Evolutionary conservation across 2,113 vertebrate species (phyloP).

Genomic region (Sminthopsis crassicaudata): DNA sequence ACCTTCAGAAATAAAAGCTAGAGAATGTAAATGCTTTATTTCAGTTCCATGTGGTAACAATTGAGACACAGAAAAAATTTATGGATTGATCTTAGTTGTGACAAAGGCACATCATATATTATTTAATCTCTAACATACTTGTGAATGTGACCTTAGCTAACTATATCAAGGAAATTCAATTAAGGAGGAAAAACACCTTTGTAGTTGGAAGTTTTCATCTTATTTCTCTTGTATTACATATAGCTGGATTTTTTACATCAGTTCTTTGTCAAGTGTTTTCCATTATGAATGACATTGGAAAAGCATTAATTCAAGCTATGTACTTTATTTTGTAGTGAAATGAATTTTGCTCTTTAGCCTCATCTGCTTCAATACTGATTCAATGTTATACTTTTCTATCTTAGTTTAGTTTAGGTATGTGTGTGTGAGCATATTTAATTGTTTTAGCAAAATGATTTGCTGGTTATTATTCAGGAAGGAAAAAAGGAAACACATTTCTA

Average conservation of each 20-base stretch:
- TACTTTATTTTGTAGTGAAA: conserved; percentile 4
- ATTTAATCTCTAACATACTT: not conserved
- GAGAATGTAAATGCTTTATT: not conserved
- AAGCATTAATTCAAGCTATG: conserved; percentile 50
- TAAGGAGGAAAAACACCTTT: not conserved
- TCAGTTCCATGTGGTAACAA: not conserved
- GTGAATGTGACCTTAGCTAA: not conserved
- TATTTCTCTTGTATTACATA: not conserved
- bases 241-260: not conserved
- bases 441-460: not conserved
- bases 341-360: conserved; percentile 1
- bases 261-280: conserved; percentile 12
- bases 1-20: not conserved
- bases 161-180: not conserved
- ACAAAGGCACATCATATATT: not conserved
- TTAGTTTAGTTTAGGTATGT: not conserved
- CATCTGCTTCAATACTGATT: conserved; percentile 2
- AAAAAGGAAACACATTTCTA: conserved; percentile 2
- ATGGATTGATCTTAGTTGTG: not conserved
- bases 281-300: conserved; percentile 26
- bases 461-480: not conserved
- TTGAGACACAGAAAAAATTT: not conserved
- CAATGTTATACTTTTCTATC: not conserved
- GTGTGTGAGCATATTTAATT: not conserved
- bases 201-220: not conserved